Percentiles rank a stretch among this genome's conserved stretches.
phyloP scores from a whole-genome alignment of 37 sponge, comb jelly and placozoan genomes.

The Mnemiopsis leidyi region DNA sequence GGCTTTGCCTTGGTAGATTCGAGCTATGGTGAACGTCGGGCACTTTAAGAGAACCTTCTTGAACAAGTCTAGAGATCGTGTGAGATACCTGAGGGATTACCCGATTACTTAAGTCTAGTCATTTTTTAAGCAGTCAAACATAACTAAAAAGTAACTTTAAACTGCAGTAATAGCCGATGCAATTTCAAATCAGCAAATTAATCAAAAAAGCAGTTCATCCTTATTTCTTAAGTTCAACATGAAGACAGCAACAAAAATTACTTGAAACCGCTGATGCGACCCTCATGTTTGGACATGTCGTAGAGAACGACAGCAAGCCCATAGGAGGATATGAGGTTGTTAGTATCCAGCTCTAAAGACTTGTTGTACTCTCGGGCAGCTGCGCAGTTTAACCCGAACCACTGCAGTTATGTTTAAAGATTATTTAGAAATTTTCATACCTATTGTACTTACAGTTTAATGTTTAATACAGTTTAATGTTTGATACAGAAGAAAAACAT shows the following conservation, averaged over 20 bases:
- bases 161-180: too few species aligned
- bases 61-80: slow-evolving; percentile 10
- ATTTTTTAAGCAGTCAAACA: too few species aligned
- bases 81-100: slow-evolving; percentile 60
- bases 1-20: slow-evolving; percentile 44
- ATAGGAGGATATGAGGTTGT: neutral
- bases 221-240: too few species aligned
- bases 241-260: too few species aligned
- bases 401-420: too few species aligned
- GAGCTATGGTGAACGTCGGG: neutral
- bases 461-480: too few species aligned
- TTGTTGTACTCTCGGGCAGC: neutral
- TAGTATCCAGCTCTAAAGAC: neutral
- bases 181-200: too few species aligned
- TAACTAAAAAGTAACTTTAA: too few species aligned
- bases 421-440: neutral
- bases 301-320: slow-evolving; percentile 37
- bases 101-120: too few species aligned
- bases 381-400: slow-evolving; percentile 39
- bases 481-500: too few species aligned
- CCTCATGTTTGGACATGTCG: slow-evolving; percentile 56
- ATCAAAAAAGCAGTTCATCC: too few species aligned
- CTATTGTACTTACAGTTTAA: neutral
- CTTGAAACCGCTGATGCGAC: neutral
- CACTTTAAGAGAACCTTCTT: neutral